phyloP scores from a whole-genome alignment of 2,797 vertebrate species.

The Gephyroberyx darwinii region DNA sequence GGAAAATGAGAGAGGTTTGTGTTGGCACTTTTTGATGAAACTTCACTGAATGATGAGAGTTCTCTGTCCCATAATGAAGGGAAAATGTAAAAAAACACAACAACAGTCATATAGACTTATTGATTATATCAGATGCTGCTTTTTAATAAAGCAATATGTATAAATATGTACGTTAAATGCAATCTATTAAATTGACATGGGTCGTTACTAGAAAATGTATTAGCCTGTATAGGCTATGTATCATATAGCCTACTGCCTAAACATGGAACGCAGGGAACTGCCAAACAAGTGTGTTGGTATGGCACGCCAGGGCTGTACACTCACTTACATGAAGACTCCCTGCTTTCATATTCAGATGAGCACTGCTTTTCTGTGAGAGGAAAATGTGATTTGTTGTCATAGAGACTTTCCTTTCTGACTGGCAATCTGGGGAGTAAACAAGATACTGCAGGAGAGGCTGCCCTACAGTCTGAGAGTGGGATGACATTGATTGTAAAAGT shows the following conservation, averaged over 20 bases:
- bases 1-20: conserved; percentile 73
- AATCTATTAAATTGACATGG: too few species aligned
- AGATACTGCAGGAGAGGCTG: conserved; percentile 1
- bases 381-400: conserved; percentile 44
- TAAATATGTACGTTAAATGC: too few species aligned
- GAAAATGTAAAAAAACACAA: too few species aligned
- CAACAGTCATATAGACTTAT: too few species aligned
- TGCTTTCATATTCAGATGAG: conserved; percentile 37
- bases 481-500: neutral
- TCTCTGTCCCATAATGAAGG: too few species aligned
- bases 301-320: neutral
- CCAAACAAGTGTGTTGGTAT: neutral
- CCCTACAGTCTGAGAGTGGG: neutral
- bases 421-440: conserved; percentile 24
- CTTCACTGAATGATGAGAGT: neutral
- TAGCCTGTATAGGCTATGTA: too few species aligned
- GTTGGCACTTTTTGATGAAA: neutral
- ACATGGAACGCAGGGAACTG: neutral
- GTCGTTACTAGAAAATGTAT: too few species aligned
- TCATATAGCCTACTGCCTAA: too few species aligned
- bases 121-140: too few species aligned
- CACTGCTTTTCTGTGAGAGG: conserved; percentile 9
- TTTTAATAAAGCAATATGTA: too few species aligned
- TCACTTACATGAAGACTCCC: neutral
- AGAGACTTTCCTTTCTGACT: conserved; percentile 22